Evolutionary conservation across 1,140 invertebrate species (phyloP).

Genomic region (Oncopeltus fasciatus): DNA sequence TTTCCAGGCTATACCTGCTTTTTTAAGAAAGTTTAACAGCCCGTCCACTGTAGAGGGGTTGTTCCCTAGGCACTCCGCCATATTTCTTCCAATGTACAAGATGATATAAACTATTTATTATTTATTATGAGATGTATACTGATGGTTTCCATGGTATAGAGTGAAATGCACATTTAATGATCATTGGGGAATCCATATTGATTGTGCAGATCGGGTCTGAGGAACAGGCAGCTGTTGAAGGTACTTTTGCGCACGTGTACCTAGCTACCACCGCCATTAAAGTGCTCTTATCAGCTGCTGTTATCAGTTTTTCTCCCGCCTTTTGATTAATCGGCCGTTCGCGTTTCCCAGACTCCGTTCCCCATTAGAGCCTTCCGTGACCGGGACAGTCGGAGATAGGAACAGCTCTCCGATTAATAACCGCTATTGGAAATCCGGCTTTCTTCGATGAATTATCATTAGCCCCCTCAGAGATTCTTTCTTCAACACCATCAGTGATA

Average conservation of each 20-base stretch:
- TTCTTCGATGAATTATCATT: conserved; percentile 5
- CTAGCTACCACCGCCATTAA: neutral
- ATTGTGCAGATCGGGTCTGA: too few species aligned
- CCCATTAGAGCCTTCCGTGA: conserved; percentile 5
- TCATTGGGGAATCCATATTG: too few species aligned
- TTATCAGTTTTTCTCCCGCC: conserved; percentile 6
- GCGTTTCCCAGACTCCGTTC: neutral
- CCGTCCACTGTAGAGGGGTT: too few species aligned
- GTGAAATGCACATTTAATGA: too few species aligned
- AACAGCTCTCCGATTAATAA: neutral
- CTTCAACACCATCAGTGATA: neutral
- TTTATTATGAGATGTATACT: too few species aligned
- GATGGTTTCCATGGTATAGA: too few species aligned
- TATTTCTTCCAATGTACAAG: too few species aligned
- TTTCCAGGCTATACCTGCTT: too few species aligned
- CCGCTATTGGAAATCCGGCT: conserved; percentile 5
- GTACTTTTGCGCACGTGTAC: neutral
- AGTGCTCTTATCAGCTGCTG: neutral
- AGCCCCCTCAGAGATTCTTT: neutral
- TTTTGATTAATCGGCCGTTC: conserved; percentile 8
- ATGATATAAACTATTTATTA: too few species aligned
- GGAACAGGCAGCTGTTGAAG: neutral
- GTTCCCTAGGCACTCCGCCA: too few species aligned
- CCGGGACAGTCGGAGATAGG: conserved; percentile 1
- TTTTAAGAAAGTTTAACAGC: too few species aligned